Base-by-base conservation (phyloP, 2,113 vertebrate genomes). In the Tetraodon nigroviridis region DNA sequence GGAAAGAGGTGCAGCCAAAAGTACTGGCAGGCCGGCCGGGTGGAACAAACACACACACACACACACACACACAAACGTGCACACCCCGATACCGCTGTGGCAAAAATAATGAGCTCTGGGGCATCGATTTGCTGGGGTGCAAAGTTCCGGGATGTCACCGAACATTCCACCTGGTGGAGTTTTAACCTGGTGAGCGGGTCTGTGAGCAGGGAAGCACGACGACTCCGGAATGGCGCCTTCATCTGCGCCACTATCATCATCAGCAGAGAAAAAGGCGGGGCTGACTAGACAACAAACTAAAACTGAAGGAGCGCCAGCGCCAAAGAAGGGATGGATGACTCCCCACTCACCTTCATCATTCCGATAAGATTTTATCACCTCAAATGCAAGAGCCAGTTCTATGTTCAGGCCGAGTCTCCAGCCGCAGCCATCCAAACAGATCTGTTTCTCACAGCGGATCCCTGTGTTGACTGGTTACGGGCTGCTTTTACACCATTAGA, bases 341-440 rank as follows among this genome's bases (percentile, higher is more conserved):
- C 75, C 62, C 58, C 55, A 58, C 65, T 83, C 75, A 81, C 78
- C 61, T 81, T 70, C 50, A 17, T 44, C 41, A 56, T 64, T 80
- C 58, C 13, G 82, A 89, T 85, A 83, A 89, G 72, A 78, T 62
- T 61, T 54, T 60, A 67, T 84, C 84, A 77, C 84, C 82, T 79
- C 78, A 74, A 64, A 81, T 59, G 51, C 48, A 46, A 52, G 29
- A 64, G 57, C 64, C 46, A 67, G 53, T 54, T 54, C 46, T 67
- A 37, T 21, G 61, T 22, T 72, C 48, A 48, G 73, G 71, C 61
- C 22, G 76, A 86, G 76, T 66, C 60, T 71, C 56, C 18, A 18
- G 62, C 17, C 63, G 69, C 40, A 76, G 69, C 46, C 37, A 42
- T 66, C 69, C 53, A 69, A 67, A 52, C 20, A 55, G 57, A 75